phyloP scores from a whole-genome alignment of 2,797 vertebrate genomes.

The Darevskia mixta region DNA sequence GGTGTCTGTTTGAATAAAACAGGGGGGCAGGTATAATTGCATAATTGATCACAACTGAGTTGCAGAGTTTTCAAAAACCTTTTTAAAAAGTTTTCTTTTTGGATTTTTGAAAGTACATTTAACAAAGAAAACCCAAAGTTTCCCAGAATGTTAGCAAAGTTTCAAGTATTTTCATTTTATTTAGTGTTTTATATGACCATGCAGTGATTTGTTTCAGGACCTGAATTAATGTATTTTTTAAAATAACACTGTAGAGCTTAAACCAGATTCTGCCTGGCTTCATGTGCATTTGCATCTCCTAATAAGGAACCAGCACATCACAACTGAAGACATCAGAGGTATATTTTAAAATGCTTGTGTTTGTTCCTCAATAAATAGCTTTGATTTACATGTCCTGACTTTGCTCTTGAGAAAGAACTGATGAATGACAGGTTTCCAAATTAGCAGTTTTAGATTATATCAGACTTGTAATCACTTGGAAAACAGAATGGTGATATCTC shows the following conservation, averaged over 20 bases:
- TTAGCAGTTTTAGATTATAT: conserved; percentile 44
- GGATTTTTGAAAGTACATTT: no score
- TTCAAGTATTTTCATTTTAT: conserved; percentile 35
- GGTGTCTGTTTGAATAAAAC: no score
- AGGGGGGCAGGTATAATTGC: no score
- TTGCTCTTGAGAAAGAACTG: conserved; percentile 51
- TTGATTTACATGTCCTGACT: conserved; percentile 74
- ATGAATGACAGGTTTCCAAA: conserved; percentile 43
- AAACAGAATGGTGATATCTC: neutral
- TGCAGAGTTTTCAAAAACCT: neutral
- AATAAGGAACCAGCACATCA: conserved; percentile 70
- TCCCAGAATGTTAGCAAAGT: no score
- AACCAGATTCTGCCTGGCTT: conserved; percentile 62
- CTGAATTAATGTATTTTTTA: conserved; percentile 51
- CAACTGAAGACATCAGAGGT: conserved; percentile 56
- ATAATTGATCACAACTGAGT: no score
- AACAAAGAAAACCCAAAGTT: no score
- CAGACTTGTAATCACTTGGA: conserved; percentile 29
- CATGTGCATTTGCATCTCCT: conserved; percentile 63
- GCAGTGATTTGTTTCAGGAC: conserved; percentile 48
- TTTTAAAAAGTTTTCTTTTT: no score
- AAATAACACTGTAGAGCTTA: neutral
- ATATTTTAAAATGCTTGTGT: conserved; percentile 55
- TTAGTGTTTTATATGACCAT: conserved; percentile 9
- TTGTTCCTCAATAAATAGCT: conserved; percentile 57